Evolutionary conservation across 2,113 vertebrate species (phyloP).

Genomic region (Panthera leo): DNA sequence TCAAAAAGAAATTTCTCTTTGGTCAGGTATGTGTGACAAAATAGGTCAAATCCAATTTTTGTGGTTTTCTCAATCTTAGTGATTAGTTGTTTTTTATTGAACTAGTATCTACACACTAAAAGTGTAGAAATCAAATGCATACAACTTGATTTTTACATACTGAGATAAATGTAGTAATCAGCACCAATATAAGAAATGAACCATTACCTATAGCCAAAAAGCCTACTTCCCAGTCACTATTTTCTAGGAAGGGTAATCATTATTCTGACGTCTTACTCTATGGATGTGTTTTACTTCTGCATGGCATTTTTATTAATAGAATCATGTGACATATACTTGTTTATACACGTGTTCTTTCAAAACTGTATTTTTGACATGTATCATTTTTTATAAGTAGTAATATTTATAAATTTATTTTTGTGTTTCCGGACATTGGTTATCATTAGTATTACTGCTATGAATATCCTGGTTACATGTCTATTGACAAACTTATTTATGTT

Average conservation of each 20-base stretch:
- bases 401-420: background rate
- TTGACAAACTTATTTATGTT: background rate
- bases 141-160: background rate
- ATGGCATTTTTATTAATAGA: background rate
- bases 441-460: background rate
- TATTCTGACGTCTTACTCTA: background rate
- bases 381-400: background rate
- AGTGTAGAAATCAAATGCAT: background rate
- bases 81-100: background rate
- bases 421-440: background rate
- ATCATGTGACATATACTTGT: background rate
- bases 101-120: background rate
- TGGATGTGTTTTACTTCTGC: background rate
- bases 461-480: background rate
- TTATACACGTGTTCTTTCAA: background rate
- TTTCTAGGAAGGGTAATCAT: background rate
- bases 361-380: background rate
- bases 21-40: background rate
- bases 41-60: background rate
- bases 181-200: background rate
- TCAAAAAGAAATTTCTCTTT: background rate
- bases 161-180: background rate
- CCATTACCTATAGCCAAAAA: background rate
- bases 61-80: background rate
- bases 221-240: background rate